Conservation (phyloP, 2,888 invertebrate species). For the Cosmia trapezina region DNA sequence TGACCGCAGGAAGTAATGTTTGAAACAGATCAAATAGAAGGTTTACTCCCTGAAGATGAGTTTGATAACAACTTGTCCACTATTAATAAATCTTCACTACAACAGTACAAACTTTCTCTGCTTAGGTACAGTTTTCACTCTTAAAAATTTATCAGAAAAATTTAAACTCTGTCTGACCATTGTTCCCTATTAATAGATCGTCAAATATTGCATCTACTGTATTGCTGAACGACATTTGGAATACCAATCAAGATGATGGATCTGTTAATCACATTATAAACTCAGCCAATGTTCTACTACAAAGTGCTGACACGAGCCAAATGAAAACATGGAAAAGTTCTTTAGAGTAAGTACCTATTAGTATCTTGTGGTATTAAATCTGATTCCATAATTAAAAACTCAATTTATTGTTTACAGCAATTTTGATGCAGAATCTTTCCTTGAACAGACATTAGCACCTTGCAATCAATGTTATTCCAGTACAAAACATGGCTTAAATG, state of each 20-base stretch:
- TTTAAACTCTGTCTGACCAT: background rate
- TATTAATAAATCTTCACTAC: conserved; percentile 68
- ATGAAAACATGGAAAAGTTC: conserved; percentile 77
- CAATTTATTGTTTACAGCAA: conserved; percentile 71
- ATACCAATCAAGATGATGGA: conserved; percentile 67
- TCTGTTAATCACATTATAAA: conserved; percentile 68
- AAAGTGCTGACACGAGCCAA: conserved; percentile 68
- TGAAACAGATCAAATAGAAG: conserved; percentile 55
- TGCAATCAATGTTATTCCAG: conserved; percentile 72
- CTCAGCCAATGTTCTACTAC: conserved; percentile 68
- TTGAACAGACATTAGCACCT: conserved; percentile 71
- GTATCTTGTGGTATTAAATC: background rate
- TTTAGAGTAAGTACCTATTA: conserved; percentile 73
- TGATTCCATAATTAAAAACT: background rate
- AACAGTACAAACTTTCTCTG: conserved; percentile 72
- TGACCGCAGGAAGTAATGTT: conserved; percentile 45
- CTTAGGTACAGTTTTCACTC: conserved; percentile 63
- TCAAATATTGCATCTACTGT: conserved; percentile 77
- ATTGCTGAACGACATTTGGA: conserved; percentile 75
- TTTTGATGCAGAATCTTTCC: conserved; percentile 74
- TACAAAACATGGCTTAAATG: conserved; percentile 59
- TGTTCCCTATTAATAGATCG: conserved; percentile 63
- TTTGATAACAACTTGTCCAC: conserved; percentile 64
- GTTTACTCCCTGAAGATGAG: conserved; percentile 66
- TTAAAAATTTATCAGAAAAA: background rate